These are phyloP conservation scores for Apus apus DNA, from an alignment of 2,113 vertebrate genomes.

Conservation along the genomic window DNA sequence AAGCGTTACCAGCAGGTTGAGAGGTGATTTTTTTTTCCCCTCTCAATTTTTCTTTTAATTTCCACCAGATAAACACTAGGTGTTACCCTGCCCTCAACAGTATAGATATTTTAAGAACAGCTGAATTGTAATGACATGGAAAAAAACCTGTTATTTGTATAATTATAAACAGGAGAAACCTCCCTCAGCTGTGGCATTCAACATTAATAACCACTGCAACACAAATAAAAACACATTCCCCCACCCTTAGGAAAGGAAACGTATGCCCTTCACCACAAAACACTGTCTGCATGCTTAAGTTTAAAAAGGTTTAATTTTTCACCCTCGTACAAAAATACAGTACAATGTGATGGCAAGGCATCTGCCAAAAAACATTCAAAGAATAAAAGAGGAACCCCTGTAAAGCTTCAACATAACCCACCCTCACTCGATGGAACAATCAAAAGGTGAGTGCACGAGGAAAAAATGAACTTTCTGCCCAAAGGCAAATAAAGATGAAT, in stretches of 20 bases:
- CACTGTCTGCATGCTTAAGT: constrained; percentile 34
- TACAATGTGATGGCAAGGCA: constrained; percentile 77
- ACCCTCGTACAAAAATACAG: constrained; percentile 82
- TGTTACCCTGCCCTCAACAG: not conserved
- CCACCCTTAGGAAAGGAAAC: not conserved
- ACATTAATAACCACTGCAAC: not conserved
- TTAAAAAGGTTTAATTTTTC: constrained; percentile 76
- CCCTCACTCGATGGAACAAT: constrained; percentile 42
- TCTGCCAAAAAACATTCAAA: constrained; percentile 67
- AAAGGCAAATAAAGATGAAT: constrained; percentile 52
- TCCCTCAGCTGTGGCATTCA: not conserved
- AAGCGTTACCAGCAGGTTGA: not conserved
- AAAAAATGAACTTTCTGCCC: constrained; percentile 1
- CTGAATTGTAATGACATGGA: not conserved
- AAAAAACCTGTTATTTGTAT: not conserved
- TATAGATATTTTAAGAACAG: not conserved
- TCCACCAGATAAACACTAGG: not conserved
- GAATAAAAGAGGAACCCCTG: constrained; percentile 20
- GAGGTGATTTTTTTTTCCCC: not conserved
- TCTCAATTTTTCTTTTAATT: not conserved
- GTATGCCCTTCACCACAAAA: not conserved
- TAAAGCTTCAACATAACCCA: constrained; percentile 57
- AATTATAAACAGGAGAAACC: not conserved
- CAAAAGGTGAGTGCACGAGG: constrained; percentile 44
- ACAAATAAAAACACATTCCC: not conserved